Conservation (phyloP, 37 sponge, comb jelly and placozoan genomes). For the Halichondria panicea region DNA sequence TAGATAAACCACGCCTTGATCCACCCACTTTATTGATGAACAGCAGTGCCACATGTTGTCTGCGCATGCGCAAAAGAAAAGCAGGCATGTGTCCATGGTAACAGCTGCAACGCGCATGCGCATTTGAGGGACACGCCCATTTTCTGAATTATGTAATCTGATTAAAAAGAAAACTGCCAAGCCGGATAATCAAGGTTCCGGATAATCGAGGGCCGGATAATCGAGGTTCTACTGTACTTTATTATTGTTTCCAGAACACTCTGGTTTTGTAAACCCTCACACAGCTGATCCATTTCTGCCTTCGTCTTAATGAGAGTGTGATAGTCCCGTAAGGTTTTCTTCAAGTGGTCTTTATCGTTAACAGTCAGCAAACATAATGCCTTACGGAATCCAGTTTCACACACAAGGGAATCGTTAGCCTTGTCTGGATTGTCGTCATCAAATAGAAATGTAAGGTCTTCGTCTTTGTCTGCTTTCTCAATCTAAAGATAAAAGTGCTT, state of each 20-base stretch:
- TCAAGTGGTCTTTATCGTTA: neutral
- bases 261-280: neutral
- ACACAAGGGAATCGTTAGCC: neutral
- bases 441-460: neutral
- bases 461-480: neutral
- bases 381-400: slow-evolving; percentile 11
- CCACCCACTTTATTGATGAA: too few species aligned
- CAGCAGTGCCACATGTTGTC: too few species aligned
- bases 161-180: too few species aligned
- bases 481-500: neutral
- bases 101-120: too few species aligned
- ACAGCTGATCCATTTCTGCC: slow-evolving; percentile 30
- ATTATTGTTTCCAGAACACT: slow-evolving; percentile 5
- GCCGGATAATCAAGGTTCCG: too few species aligned
- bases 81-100: too few species aligned
- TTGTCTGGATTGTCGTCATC: neutral
- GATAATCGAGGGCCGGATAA: too few species aligned
- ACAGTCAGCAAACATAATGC: neutral
- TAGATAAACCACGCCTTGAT: too few species aligned
- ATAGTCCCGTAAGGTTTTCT: neutral
- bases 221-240: too few species aligned
- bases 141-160: too few species aligned
- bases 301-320: slow-evolving; percentile 1
- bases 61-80: too few species aligned
- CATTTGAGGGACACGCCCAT: too few species aligned